Conservation (phyloP, 2,113 vertebrate species). For the Spilogale gracilis region DNA sequence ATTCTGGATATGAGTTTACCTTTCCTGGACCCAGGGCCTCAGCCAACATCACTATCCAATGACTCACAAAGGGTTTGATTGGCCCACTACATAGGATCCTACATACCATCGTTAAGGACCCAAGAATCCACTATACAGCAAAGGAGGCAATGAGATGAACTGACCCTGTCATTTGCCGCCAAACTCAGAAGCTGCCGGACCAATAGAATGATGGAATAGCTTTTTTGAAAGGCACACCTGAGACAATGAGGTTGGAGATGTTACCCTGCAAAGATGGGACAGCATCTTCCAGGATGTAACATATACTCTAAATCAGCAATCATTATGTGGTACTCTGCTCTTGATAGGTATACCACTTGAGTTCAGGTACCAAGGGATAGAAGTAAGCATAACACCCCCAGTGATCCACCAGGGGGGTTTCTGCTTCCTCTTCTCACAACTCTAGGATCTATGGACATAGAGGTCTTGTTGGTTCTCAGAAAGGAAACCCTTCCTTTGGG, state of each 20-base stretch:
- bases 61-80: neutral
- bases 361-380: neutral
- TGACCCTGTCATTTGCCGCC: neutral
- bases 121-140: neutral
- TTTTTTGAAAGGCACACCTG: neutral
- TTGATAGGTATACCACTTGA: neutral
- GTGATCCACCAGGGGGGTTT: neutral
- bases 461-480: neutral
- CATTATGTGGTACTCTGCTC: neutral
- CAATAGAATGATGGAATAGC: neutral
- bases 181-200: neutral
- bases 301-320: neutral
- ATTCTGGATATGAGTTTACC: neutral
- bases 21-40: neutral
- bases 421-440: neutral
- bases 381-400: neutral
- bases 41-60: neutral
- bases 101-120: neutral
- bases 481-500: neutral
- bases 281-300: neutral
- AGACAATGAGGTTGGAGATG: neutral
- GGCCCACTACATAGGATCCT: neutral
- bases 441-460: neutral
- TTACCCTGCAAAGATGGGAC: neutral
- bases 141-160: neutral